A percentile compares a stretch with the other conserved stretches of the same genome.
phyloP scores from a whole-genome alignment of 1,140 invertebrate species.

The Potamilus streckersoni region DNA sequence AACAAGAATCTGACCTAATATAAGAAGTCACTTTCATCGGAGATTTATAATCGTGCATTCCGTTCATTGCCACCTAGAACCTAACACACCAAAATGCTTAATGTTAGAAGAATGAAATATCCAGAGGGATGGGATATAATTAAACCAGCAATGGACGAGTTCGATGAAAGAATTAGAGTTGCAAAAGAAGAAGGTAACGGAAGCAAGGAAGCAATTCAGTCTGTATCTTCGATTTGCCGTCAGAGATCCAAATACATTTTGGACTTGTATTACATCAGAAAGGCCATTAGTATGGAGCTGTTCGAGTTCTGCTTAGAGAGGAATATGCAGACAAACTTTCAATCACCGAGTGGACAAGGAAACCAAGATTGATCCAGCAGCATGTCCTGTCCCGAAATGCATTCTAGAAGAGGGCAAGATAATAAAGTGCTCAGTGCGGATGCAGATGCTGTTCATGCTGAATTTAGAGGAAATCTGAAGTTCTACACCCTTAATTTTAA shows the following conservation, averaged over 20 bases:
- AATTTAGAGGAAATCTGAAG: too few species aligned
- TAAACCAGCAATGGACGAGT: constrained; percentile 96
- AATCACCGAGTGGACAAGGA: constrained; percentile 99
- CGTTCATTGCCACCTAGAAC: too few species aligned
- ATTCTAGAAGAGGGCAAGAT: constrained; percentile 98
- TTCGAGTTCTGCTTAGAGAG: constrained; percentile 98
- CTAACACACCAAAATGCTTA: too few species aligned
- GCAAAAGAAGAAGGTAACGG: constrained; percentile 99
- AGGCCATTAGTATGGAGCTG: constrained; percentile 95
- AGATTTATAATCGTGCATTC: too few species aligned
- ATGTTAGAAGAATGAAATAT: too few species aligned
- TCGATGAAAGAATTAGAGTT: constrained; percentile 99
- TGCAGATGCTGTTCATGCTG: constrained; percentile 93
- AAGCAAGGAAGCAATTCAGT: constrained; percentile 97
- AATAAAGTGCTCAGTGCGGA: constrained; percentile 97
- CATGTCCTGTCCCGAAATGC: constrained; percentile 95
- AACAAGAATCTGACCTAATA: too few species aligned
- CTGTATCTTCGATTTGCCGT: constrained; percentile 98
- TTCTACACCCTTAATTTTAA: too few species aligned
- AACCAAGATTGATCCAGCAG: constrained; percentile 99
- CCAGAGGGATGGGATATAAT: constrained; percentile 94
- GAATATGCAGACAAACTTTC: constrained; percentile 95
- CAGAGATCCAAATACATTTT: constrained; percentile 98
- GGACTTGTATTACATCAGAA: constrained; percentile 94
- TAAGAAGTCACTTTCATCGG: too few species aligned